These are phyloP conservation scores for Pecten maximus DNA, from an alignment of 2,888 invertebrate species.

Conservation along the genomic window DNA sequence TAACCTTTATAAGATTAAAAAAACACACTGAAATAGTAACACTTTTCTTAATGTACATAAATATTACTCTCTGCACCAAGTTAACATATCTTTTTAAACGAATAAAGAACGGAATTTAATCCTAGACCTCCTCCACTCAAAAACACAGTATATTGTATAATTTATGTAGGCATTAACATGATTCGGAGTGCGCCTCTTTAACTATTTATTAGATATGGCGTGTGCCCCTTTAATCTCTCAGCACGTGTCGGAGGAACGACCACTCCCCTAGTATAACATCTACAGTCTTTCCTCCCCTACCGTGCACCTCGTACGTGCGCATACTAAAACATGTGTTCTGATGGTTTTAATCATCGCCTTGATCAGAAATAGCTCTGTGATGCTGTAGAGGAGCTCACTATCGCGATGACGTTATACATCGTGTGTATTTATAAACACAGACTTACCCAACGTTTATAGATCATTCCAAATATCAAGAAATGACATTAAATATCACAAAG, in stretches of 20 bases:
- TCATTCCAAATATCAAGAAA: too few species aligned
- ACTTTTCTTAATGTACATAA: neutral
- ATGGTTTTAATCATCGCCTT: neutral
- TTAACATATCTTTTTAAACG: neutral
- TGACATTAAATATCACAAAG: too few species aligned
- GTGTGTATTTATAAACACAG: neutral
- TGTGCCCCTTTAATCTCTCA: conserved; percentile 16
- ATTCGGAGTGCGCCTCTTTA: neutral
- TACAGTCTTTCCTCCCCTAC: neutral
- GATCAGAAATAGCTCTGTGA: neutral
- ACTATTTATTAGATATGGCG: conserved; percentile 25
- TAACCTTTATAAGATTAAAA: neutral
- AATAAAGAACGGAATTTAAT: neutral
- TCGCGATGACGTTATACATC: neutral
- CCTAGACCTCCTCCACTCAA: conserved; percentile 1
- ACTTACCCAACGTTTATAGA: neutral
- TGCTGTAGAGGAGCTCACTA: neutral
- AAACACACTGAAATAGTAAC: neutral
- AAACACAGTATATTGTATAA: neutral
- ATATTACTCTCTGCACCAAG: neutral
- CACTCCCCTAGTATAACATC: neutral
- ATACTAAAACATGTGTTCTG: conserved; percentile 4
- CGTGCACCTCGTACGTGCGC: neutral
- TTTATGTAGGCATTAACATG: neutral
- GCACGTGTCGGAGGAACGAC: neutral